Evolutionary conservation across 2,888 invertebrate genomes (phyloP), one percentile per base, ranked within the genome.

Genomic region (Baronia brevicornis): DNA sequence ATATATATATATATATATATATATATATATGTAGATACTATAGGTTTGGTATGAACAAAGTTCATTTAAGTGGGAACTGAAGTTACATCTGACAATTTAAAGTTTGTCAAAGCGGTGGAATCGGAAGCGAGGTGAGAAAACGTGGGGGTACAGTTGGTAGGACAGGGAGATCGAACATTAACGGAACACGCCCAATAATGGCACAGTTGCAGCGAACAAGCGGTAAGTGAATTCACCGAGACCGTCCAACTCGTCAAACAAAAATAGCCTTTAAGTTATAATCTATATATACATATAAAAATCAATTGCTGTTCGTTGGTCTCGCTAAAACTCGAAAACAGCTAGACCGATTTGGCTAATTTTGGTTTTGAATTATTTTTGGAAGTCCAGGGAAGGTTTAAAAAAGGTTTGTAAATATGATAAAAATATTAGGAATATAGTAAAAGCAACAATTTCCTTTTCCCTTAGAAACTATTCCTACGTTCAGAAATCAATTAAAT

Each of bases 41-140:
- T 54, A 69, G 55, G n/a, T n/a, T 63, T 63, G 48, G 38, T 64
- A 62, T 62, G 59, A 64, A 69, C 72, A 73, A 71, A 72, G 67
- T 72, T 70, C 46, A 56, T 43, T 58, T 48, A 55, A 68, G 60
- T 68, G 67, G 61, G 59, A 58, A 67, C 62, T 60, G 60, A 68
- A 70, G 68, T 74, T 71, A 59, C 59, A 61, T 60, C 54, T 66
- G 72, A 77, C 77, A 77, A 77, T 78, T 75, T 77, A 79, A 80
- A 80, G 66, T 80, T 78, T 41, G 63, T 59, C 65, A 54, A 57
- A 60, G 54, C 51, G 51, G 52, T 27, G 26, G 60, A 65, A 59
- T 56, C 55, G 54, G 53, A 60, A 54, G 49, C 50, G 65, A 75
- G 70, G 70, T 73, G 71, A 71, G 74, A 72, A 69, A 68, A 67